These are phyloP conservation scores for Gephyroberyx darwinii DNA, from an alignment of 2,797 vertebrate genomes.

Conservation along the genomic window DNA sequence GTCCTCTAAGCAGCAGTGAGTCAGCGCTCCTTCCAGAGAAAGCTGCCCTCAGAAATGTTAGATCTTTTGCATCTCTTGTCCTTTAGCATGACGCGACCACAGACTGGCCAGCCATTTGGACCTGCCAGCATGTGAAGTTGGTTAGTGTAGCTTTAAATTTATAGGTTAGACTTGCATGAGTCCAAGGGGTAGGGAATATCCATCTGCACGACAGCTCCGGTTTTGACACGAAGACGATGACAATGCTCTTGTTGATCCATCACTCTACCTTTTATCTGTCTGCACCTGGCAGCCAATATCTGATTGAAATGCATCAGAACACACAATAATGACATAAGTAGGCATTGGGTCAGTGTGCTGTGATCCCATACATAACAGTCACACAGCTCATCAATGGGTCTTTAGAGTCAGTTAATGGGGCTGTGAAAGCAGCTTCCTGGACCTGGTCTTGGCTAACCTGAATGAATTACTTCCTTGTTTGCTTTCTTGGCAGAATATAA, in stretches of 20 bases:
- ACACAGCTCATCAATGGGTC: constrained; percentile 47
- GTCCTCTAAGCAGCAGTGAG: no score
- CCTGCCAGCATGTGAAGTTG: no score
- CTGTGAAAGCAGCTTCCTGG: constrained; percentile 41
- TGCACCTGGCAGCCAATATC: constrained; percentile 32
- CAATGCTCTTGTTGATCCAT: constrained; percentile 11
- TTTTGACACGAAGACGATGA: constrained; percentile 12
- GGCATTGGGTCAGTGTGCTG: constrained; percentile 24
- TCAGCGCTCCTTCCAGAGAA: no score
- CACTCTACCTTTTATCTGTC: constrained; percentile 42
- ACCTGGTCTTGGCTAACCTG: neutral
- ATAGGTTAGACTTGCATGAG: no score
- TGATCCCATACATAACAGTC: constrained; percentile 22
- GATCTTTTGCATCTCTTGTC: no score
- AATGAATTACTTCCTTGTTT: constrained; percentile 32
- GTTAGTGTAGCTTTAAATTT: no score
- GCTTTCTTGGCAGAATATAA: constrained; percentile 85
- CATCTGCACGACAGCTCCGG: neutral
- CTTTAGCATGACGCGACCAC: no score
- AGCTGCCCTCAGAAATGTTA: no score
- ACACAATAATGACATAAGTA: constrained; percentile 30
- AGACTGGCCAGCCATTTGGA: no score
- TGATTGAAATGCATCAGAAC: constrained; percentile 27
- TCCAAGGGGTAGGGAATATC: neutral
- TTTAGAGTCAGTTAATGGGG: constrained; percentile 46